Base-by-base conservation (phyloP, 2,888 invertebrate genomes). In the Aspidapion aeneum region DNA sequence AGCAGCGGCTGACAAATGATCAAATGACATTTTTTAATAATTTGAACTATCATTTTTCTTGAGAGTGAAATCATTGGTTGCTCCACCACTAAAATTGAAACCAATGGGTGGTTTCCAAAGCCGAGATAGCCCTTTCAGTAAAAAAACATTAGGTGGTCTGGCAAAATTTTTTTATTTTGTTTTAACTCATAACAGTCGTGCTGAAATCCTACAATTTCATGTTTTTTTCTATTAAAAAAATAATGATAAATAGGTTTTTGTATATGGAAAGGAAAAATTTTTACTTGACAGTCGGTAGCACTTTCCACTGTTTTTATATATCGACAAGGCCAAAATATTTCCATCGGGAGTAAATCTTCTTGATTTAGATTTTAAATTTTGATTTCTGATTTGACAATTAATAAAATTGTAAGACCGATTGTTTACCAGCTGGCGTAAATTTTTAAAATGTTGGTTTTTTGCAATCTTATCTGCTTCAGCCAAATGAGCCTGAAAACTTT, bases 31-130 rank as follows among this genome's bases (percentile, higher is more conserved):
- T 58, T 55, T 62, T 58, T 66, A 35, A 74, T 68, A 9, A 70
- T 55, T 1, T 51, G 19, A 48, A 66, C 65, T 51, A 72, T 61
- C 9, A 67, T 20, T 48, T n/a, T 52, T 58, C 16, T 64, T 61
- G 51, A 72, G 50, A 12, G 68, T 57, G 1, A 52, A 22, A 19
- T 65, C 57, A 54, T 58, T 58, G 17, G 65, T 70, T 18, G 68
- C 65, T 5, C 60, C 57, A 61, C 64, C 62, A 57, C 66, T 68
- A 64, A 73, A 71, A 18, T 57, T 56, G 54, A 65, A 73, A 17
- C 48, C 60, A 21, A 73, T 57, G n/a, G 71, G 67, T 56, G 71
- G 71, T 60, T 73, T 73, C 73, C 73, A 73, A 19, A 69, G 68
- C 52, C 56, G 67, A 51, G 58, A 59, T 18, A 71, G 60, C 1